Evolutionary conservation across 2,113 vertebrate genomes (phyloP).

Genomic region (Eira barbara): DNA sequence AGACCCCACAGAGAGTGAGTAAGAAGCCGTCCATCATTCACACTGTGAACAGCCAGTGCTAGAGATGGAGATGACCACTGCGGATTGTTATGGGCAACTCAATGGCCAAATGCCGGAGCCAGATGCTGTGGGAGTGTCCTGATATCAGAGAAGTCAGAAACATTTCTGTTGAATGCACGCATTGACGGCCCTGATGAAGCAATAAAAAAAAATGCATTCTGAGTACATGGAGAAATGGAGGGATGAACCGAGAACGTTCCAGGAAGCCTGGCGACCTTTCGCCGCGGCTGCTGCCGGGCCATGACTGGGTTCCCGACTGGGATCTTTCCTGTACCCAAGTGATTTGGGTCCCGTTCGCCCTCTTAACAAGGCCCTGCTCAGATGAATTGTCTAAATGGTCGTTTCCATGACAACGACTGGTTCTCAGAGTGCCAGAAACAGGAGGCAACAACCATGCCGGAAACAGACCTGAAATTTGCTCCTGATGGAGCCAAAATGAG

Average conservation of each 20-base stretch:
- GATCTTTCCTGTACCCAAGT: background rate
- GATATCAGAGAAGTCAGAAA: background rate
- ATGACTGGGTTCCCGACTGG: background rate
- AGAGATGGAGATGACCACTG: fast-evolving
- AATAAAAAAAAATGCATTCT: background rate
- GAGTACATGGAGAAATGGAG: background rate
- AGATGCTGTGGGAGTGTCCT: background rate
- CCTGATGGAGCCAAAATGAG: background rate
- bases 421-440: background rate
- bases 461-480: constrained; percentile 35
- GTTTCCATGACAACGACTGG: constrained; percentile 56
- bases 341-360: background rate
- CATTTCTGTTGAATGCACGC: background rate
- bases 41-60: background rate
- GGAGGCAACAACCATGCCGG: background rate
- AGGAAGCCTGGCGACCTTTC: background rate
- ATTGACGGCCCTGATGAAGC: background rate
- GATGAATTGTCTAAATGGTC: background rate
- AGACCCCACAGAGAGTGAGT: background rate
- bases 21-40: background rate
- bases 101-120: background rate
- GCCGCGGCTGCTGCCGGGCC: fast-evolving
- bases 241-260: background rate
- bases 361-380: background rate
- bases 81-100: no score